Conservation (phyloP, 1,140 invertebrate species). For the Triops cancriformis region DNA sequence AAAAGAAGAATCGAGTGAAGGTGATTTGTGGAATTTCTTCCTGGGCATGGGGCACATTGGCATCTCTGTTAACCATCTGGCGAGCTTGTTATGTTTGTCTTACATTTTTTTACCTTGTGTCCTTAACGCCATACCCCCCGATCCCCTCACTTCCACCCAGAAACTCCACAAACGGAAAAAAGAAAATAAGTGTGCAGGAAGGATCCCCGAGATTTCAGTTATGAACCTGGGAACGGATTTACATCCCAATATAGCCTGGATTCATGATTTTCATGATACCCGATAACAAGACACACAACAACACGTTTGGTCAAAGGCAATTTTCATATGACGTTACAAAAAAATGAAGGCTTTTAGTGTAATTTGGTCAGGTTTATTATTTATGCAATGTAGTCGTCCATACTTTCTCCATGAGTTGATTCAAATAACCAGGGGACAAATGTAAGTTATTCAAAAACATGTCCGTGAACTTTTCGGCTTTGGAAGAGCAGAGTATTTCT, state of each 20-base stretch:
- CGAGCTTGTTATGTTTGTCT: background rate
- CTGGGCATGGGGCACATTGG: background rate
- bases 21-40: background rate
- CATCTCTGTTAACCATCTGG: background rate
- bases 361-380: slow-evolving; percentile 14
- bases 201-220: background rate
- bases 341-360: slow-evolving; percentile 5
- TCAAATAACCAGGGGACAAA: slow-evolving; percentile 3
- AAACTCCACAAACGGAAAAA: background rate
- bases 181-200: background rate
- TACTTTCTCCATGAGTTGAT: slow-evolving; percentile 6
- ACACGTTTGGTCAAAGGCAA: background rate
- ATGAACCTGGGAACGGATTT: background rate
- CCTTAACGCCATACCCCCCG: background rate
- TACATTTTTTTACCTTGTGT: background rate
- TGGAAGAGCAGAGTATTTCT: background rate
- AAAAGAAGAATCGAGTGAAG: background rate
- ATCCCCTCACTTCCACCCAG: background rate
- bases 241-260: slow-evolving; percentile 9
- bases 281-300: background rate
- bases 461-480: background rate
- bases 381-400: slow-evolving; percentile 13
- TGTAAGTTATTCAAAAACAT: slow-evolving; percentile 11
- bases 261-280: background rate
- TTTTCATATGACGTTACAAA: background rate